A percentile compares a stretch with the other conserved stretches of the same genome.
These are phyloP conservation scores for Siphonodentalium dalli DNA, from an alignment of 2,888 invertebrate genomes.

Conservation along the genomic window DNA sequence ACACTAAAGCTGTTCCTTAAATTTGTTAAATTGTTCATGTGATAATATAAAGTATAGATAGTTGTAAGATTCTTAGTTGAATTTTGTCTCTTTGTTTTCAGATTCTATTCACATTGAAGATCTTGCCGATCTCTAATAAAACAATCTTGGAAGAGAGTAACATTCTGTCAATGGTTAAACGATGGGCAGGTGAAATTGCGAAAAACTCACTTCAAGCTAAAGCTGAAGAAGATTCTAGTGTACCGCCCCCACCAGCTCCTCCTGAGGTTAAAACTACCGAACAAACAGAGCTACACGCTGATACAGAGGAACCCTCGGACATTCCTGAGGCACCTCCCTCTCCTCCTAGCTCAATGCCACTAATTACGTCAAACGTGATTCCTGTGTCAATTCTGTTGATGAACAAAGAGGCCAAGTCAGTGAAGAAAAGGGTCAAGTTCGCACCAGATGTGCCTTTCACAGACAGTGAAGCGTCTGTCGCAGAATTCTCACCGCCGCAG, in stretches of 20 bases:
- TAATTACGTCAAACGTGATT: constrained; percentile 30
- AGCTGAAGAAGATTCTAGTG: constrained; percentile 2
- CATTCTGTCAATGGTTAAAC: constrained; percentile 82
- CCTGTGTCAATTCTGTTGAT: constrained; percentile 44
- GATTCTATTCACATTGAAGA: constrained; percentile 81
- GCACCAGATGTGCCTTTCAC: constrained; percentile 54
- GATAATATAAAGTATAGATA: background rate
- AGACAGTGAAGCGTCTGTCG: constrained; percentile 50
- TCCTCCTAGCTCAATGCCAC: constrained; percentile 19
- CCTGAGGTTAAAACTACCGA: background rate
- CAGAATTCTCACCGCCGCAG: constrained; percentile 10
- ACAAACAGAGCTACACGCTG: constrained; percentile 26
- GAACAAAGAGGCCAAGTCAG: constrained; percentile 31
- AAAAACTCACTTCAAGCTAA: constrained; percentile 1
- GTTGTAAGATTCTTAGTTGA: background rate
- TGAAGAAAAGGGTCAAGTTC: constrained; percentile 50
- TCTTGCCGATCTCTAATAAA: constrained; percentile 90
- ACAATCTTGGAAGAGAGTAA: constrained; percentile 92
- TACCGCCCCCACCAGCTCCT: constrained; percentile 10
- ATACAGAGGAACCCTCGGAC: constrained; percentile 14
- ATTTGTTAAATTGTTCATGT: background rate
- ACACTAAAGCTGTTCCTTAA: background rate
- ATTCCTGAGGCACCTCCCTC: constrained; percentile 4
- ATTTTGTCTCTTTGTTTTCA: constrained; percentile 54
- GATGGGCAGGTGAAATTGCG: constrained; percentile 72